Conservation (phyloP, 2,113 vertebrate species). For the Conger conger region DNA sequence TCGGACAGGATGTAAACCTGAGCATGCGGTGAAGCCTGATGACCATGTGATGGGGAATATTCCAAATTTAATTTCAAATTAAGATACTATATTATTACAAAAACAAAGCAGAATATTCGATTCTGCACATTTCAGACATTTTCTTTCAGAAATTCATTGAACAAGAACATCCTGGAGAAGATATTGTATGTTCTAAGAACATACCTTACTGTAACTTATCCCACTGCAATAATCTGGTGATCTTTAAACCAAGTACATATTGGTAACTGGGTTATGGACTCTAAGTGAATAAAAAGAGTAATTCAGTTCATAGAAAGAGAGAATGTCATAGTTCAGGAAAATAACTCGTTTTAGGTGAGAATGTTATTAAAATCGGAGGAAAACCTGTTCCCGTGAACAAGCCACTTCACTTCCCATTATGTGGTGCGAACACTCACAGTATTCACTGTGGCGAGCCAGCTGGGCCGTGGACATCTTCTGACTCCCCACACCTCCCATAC, state of each 20-base stretch:
- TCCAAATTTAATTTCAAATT: no score
- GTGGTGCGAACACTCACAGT: neutral
- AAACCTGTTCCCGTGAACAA: neutral
- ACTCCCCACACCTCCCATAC: neutral
- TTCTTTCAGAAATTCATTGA: no score
- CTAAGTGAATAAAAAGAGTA: neutral
- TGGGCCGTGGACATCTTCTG: neutral
- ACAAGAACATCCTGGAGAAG: no score
- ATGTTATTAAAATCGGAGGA: neutral
- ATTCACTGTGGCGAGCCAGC: neutral
- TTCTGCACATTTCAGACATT: no score
- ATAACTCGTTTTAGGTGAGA: neutral
- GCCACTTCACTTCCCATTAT: constrained; percentile 1
- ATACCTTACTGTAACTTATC: no score
- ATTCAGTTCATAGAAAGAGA: neutral
- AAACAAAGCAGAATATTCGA: no score
- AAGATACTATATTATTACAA: no score
- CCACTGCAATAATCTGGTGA: no score
- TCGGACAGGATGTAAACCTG: neutral
- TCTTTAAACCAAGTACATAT: no score
- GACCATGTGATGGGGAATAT: no score
- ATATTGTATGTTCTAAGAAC: no score
- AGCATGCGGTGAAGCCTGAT: neutral
- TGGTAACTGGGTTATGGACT: neutral
- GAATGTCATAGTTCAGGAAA: neutral